Base-by-base conservation (phyloP, 2,888 invertebrate species). In the Anoplius nigerrimus region DNA sequence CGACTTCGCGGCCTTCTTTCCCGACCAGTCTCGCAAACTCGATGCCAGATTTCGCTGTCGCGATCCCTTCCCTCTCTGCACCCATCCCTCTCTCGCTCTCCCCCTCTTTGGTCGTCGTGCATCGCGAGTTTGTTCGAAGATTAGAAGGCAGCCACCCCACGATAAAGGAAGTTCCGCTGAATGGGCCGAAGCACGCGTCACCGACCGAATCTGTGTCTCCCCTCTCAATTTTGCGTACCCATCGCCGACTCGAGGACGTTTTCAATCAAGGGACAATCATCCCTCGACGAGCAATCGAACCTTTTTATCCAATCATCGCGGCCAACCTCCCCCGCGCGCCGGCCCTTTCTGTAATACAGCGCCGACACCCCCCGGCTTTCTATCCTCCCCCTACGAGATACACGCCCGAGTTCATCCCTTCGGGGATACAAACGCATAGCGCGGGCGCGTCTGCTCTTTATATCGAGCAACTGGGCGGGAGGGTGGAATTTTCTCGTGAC, bases 261-360 rank as follows among this genome's bases (percentile, higher is more conserved):
- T 82, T 77, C 81, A 82, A 83, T 83, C 80, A 82, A 80, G 82
- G 81, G 80, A 82, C 81, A 83, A 82, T 82, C 82, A 81, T 82
- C 81, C 82, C 82, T 77, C 81, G 78, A 79, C 78, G 74, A 78
- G 76, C 79, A 69, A 76, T 73, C 77, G 79, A 82, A 75, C 76
- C 72, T 69, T 82, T 82, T 78, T 81, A 79, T 82, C 80, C 75
- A 74, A 82, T 79, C 79, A 78, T 79, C 76, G 75, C 62, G 59
- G 64, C 2, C 55, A 24, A 48, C 48, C 2, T 15, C n/a, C 13
- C 34, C 16, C 18, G n/a, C 4, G 6, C 55, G n/a, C n/a, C n/a
- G 20, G 16, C 13, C 55, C 42, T 22, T n/a, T 55, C 55, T 2
- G 21, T 4, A n/a, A 5, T 53, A 64, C 73, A 66, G 57, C 53